Evolutionary conservation across 2,113 vertebrate genomes (phyloP).

Genomic region (Oreochromis niloticus): DNA sequence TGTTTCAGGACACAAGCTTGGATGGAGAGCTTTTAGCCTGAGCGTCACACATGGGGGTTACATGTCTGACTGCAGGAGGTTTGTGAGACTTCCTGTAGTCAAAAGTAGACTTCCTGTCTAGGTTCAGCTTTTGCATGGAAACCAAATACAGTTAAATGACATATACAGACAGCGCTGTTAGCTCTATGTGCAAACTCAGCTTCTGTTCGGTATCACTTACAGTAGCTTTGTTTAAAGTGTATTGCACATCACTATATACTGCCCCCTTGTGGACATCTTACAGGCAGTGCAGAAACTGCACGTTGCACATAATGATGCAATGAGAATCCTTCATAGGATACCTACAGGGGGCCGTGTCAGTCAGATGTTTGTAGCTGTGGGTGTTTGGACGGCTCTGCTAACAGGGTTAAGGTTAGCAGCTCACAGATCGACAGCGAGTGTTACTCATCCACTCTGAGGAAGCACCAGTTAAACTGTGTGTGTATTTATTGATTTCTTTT

Average conservation of each 20-base stretch:
- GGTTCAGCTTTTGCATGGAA: neutral
- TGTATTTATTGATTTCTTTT: neutral
- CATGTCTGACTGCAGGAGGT: fast-evolving
- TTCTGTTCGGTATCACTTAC: neutral
- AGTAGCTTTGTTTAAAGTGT: neutral
- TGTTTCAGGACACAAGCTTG: fast-evolving
- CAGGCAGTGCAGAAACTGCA: neutral
- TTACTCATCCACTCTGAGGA: neutral
- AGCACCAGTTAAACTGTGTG: neutral
- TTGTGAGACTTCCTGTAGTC: neutral
- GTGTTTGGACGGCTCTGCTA: neutral
- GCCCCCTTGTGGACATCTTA: neutral
- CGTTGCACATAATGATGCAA: neutral
- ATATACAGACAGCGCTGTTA: neutral
- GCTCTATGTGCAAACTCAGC: neutral
- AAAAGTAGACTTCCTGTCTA: neutral
- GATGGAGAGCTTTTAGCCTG: neutral
- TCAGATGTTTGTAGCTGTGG: neutral
- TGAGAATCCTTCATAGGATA: neutral
- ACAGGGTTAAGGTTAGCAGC: neutral
- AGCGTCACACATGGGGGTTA: neutral
- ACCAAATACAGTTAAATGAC: neutral
- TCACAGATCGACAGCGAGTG: neutral
- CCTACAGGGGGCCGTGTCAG: neutral
- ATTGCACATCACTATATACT: neutral